Base-by-base conservation (phyloP, 2,113 vertebrate species). In the Tympanuchus pallidicinctus region DNA sequence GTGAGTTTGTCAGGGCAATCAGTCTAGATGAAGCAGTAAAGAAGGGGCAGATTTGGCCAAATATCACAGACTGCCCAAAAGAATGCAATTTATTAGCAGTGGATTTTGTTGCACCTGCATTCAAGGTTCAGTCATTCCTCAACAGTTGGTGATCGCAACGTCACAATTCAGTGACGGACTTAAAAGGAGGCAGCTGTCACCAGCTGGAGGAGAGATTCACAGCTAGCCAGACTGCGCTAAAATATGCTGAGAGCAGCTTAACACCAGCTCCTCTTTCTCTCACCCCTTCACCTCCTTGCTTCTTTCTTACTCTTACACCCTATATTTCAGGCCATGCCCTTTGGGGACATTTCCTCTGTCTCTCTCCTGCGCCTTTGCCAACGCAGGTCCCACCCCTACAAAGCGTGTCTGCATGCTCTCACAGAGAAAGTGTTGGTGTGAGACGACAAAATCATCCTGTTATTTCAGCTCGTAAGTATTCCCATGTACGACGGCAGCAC, bases 221-320 rank as follows among this genome's bases (percentile, higher is more conserved):
- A 91, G 84, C 82, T 82, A 89, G 38, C 36, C 89, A 93, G 89
- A 71, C 91, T 40, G 13, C 48, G 79, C 79, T 94, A 88, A 97
- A 93, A 93, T 80, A 95, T 69, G 34, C 79, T 57, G 69, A 91
- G 73, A 93, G 85, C 70, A 89, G 47, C 50, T 83, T 72, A 77
- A 74, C 82, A 86, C 17, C 27, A 86, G n/a, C 72, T 43, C 47
- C n/a, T 70, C 63, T 93, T 75, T 45, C 36, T 88, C 61, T 63
- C 66, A 83, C 54, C 80, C 74, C 61, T 47, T 95, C 82, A 83
- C 60, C 48, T 91, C 45, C 52, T 86, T 75, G 24, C 75, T 83
- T 80, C 25, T 43, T 86, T 84, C 77, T 71, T 60, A 52, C 38
- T 89, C 71, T 85, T 82, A 60, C 9, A 30, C 30, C 45, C 76